Evolutionary conservation across 2,888 invertebrate species (phyloP).

Genomic region (Epirrhoe alternata): DNA sequence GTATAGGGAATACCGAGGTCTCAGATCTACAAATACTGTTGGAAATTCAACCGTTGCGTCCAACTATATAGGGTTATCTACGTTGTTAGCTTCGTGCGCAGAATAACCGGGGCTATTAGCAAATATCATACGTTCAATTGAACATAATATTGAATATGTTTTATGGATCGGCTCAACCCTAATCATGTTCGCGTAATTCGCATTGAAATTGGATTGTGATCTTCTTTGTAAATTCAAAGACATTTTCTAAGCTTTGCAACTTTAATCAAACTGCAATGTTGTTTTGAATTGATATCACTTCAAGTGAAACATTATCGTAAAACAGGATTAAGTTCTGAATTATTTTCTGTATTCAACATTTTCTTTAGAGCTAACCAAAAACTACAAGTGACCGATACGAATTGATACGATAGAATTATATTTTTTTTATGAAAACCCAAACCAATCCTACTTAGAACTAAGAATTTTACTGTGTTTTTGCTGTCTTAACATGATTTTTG

Average conservation of each 20-base stretch:
- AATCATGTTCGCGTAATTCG: conserved; percentile 40
- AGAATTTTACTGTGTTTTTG: no score
- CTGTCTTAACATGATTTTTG: no score
- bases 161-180: conserved; percentile 42
- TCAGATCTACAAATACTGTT: conserved; percentile 56
- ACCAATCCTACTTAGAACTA: no score
- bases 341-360: not conserved
- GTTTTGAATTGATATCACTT: not conserved
- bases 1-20: conserved; percentile 60
- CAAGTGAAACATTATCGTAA: not conserved
- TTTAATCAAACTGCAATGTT: not conserved
- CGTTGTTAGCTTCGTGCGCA: conserved; percentile 79
- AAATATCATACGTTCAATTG: conserved; percentile 74
- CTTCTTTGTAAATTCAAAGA: conserved; percentile 20
- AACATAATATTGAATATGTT: conserved; percentile 60
- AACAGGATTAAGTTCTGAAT: not conserved
- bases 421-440: no score
- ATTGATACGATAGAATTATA: no score
- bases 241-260: conserved; percentile 26
- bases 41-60: conserved; percentile 55
- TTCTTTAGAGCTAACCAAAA: no score
- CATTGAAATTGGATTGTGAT: conserved; percentile 34
- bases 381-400: no score
- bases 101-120: conserved; percentile 77
- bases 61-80: conserved; percentile 71